Percentiles rank a stretch among this genome's conserved stretches.
These are phyloP conservation scores for Actenoides hombroni DNA, from an alignment of 2,113 vertebrate species.

Conservation along the genomic window DNA sequence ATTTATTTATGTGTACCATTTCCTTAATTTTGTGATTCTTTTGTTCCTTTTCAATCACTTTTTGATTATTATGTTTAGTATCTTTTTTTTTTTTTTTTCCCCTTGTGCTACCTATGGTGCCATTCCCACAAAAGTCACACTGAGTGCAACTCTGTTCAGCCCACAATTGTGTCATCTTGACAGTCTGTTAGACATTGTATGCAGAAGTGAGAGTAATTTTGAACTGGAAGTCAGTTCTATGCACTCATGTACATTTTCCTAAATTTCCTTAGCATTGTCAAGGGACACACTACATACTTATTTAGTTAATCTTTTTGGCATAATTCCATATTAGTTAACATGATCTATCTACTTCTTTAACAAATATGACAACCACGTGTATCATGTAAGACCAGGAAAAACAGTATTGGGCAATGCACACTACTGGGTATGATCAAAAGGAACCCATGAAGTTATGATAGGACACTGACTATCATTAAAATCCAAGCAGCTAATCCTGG, in stretches of 20 bases:
- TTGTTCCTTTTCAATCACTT: neutral
- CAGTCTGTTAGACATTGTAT: neutral
- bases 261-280: neutral
- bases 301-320: neutral
- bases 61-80: neutral
- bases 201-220: neutral
- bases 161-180: neutral
- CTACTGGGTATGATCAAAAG: neutral
- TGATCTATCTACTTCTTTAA: neutral
- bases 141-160: neutral
- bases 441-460: neutral
- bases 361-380: neutral
- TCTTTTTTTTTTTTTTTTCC: neutral
- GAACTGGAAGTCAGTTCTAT: neutral
- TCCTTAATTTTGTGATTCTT: neutral
- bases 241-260: neutral
- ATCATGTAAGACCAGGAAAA: neutral
- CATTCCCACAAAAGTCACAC: neutral
- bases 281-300: neutral
- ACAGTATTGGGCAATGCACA: fast-evolving
- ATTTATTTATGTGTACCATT: neutral
- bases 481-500: neutral
- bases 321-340: neutral
- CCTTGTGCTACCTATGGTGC: neutral
- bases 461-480: neutral